Base-by-base conservation (phyloP, 2,888 invertebrate genomes). In the Lasius fuliginosus region DNA sequence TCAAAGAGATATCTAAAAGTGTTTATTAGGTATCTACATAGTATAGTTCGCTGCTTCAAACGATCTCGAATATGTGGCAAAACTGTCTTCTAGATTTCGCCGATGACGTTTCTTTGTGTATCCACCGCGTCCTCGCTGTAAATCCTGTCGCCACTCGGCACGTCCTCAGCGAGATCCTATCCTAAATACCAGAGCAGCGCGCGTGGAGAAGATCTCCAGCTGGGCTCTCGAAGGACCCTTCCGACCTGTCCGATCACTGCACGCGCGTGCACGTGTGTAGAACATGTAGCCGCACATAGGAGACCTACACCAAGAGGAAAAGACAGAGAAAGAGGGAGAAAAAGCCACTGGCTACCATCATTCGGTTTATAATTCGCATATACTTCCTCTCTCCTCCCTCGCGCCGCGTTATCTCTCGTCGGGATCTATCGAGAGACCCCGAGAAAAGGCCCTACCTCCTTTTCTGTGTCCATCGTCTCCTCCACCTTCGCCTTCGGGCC, bases 361-460 rank as follows among this genome's bases (percentile, higher is more conserved):
- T 86, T 92, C 87, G 90, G 85, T 91, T 92, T 92, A 93, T 92
- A 92, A 93, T 92, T 93, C 90, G 90, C 90, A 89, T 89, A 89
- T 91, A 86, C 87, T 87, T 87, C 85, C 83, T 85, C 85, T 84
- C 75, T 82, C 77, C 23, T 85, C 87, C 84, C 86, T 87, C 89
- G 82, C 84, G 69, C 86, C 85, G 87, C 87, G 87, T 93, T 92
- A 93, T 93, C 93, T 92, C 88, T 88, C 89, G 90, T 90, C 92
- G 92, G 88, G 90, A 94, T 94, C 93, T 92, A 82, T 90, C 30
- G 85, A 88, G 87, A 87, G 85, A 85, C 85, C 83, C 85, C 85
- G 84, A 89, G 85, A 83, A 84, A 92, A 69, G 64, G 40, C 89
- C 71, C 87, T 85, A 33, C 33, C 56, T 77, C 60, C 67, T 87